Evolutionary conservation across 2,888 invertebrate genomes (phyloP).

Genomic region (Torymus texanus): DNA sequence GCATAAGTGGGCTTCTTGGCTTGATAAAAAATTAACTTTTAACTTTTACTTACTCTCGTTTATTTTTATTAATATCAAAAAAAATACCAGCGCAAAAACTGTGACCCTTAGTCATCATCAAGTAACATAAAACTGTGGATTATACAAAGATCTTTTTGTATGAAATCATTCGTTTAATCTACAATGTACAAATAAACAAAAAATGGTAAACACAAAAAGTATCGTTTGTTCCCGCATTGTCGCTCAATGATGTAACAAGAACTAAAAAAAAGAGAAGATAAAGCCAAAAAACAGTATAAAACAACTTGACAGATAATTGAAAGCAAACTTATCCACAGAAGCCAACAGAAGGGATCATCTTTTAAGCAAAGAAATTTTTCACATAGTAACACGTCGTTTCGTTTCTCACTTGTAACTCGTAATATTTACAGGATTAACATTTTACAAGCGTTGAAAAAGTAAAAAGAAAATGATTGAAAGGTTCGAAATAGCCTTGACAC

Average conservation of each 20-base stretch:
- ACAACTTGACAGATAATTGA: slow-evolving; percentile 38
- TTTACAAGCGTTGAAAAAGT: slow-evolving; percentile 58
- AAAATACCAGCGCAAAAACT: slow-evolving; percentile 56
- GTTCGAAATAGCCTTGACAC: slow-evolving; percentile 59
- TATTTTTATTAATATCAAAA: slow-evolving; percentile 56
- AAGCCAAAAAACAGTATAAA: slow-evolving; percentile 42
- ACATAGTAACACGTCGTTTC: slow-evolving; percentile 56
- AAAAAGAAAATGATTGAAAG: slow-evolving; percentile 58
- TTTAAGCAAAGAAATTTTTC: slow-evolving; percentile 52
- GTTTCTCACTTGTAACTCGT: slow-evolving; percentile 58
- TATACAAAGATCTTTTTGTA: slow-evolving; percentile 48
- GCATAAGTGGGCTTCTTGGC: slow-evolving; percentile 48
- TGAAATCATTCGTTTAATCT: slow-evolving; percentile 50
- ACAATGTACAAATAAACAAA: slow-evolving; percentile 56
- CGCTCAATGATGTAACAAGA: slow-evolving; percentile 55
- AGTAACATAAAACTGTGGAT: slow-evolving; percentile 55
- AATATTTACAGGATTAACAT: slow-evolving; percentile 60
- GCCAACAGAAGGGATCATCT: slow-evolving; percentile 50
- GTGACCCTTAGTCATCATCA: slow-evolving; percentile 52
- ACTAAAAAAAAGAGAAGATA: slow-evolving; percentile 41
- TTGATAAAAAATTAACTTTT: slow-evolving; percentile 51
- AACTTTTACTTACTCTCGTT: slow-evolving; percentile 56
- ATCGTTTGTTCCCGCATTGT: slow-evolving; percentile 53
- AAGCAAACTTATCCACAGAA: slow-evolving; percentile 54
- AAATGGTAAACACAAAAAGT: slow-evolving; percentile 54